These are phyloP conservation scores for Trichonephila inaurata DNA, from an alignment of 1,140 invertebrate genomes.

Conservation along the genomic window DNA sequence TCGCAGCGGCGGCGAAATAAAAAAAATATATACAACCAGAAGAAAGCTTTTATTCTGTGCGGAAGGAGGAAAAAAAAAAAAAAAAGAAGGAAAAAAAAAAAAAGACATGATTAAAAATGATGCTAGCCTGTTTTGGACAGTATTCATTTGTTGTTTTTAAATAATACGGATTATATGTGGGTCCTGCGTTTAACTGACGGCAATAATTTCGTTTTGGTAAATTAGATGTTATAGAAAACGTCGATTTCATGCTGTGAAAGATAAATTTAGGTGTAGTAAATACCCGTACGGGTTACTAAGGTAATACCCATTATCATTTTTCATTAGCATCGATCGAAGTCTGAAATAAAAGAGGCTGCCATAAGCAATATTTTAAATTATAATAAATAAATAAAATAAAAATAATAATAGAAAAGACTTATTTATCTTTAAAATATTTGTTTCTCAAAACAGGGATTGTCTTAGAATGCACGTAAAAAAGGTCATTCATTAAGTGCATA, in stretches of 20 bases:
- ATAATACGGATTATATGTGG: not conserved
- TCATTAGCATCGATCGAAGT: not conserved
- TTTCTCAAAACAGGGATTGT: not conserved
- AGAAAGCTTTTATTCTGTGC: too few relatives aligned
- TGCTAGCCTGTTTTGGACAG: not conserved
- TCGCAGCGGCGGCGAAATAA: too few relatives aligned
- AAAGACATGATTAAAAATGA: not conserved
- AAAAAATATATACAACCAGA: too few relatives aligned
- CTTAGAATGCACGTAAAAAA: not conserved
- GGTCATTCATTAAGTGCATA: not conserved
- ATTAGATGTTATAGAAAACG: conserved; percentile 18
- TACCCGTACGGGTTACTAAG: not conserved
- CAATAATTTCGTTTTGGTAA: not conserved
- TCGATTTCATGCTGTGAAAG: conserved; percentile 13
- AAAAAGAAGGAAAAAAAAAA: not conserved
- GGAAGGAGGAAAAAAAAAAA: not conserved
- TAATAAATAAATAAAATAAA: not conserved
- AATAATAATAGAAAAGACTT: not conserved
- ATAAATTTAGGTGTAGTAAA: conserved; percentile 27
- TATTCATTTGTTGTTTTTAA: not conserved
- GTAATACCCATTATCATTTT: conserved; percentile 31
- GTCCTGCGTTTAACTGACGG: not conserved
- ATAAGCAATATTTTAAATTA: conserved; percentile 19
- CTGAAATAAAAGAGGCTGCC: conserved; percentile 23
- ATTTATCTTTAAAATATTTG: not conserved